These are phyloP conservation scores for Saccostrea echinata DNA, from an alignment of 1,140 invertebrate genomes.

Conservation along the genomic window DNA sequence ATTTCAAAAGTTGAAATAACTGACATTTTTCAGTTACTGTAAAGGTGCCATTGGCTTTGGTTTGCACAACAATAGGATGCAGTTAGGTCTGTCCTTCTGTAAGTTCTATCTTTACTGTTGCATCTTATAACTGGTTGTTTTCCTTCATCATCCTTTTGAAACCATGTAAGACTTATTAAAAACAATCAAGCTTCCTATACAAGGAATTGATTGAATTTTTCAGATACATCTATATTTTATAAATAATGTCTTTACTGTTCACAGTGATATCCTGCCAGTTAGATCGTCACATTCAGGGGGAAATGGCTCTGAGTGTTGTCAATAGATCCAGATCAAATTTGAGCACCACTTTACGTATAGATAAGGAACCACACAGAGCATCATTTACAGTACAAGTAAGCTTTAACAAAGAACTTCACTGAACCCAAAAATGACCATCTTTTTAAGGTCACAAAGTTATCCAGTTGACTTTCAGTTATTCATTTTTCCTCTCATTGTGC, in stretches of 20 bases:
- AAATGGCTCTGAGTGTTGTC: slow-evolving; percentile 90
- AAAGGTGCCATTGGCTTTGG: background rate
- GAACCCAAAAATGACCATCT: too few species aligned
- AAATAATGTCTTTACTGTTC: slow-evolving; percentile 49
- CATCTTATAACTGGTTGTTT: background rate
- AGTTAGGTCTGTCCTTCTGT: background rate
- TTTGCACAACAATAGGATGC: background rate
- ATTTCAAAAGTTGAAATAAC: too few species aligned
- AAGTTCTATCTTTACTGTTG: background rate
- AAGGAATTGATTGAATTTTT: background rate
- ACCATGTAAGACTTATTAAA: too few species aligned
- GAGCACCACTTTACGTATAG: slow-evolving; percentile 88
- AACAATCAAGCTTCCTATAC: background rate
- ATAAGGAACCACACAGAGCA: slow-evolving; percentile 85
- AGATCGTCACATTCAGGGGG: slow-evolving; percentile 91
- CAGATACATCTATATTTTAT: slow-evolving; percentile 9
- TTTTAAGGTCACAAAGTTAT: too few species aligned
- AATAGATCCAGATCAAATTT: slow-evolving; percentile 82
- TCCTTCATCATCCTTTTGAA: too few species aligned
- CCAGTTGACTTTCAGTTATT: too few species aligned
- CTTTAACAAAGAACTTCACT: too few species aligned
- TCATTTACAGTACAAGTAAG: slow-evolving; percentile 85
- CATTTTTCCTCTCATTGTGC: too few species aligned
- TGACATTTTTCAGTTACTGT: background rate
- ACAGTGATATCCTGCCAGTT: slow-evolving; percentile 90